Conservation (phyloP, 2,888 invertebrate species). For the Adela reaumurella region DNA sequence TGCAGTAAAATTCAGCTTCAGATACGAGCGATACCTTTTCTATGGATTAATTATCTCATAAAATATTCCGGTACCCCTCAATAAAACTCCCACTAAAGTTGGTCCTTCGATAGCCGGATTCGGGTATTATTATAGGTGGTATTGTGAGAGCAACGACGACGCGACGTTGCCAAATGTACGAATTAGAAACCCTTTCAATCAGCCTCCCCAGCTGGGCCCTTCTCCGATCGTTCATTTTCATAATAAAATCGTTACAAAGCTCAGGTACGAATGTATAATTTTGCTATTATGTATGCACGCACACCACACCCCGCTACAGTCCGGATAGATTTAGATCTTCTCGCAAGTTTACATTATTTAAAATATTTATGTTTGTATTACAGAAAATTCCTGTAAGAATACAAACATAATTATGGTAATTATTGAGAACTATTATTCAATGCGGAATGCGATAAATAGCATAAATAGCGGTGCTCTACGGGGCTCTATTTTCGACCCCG, state of each 20-base stretch:
- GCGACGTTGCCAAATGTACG: conserved; percentile 38
- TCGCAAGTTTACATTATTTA: too few species aligned
- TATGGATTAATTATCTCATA: conserved; percentile 51
- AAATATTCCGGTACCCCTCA: conserved; percentile 40
- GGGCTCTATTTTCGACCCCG: too few species aligned
- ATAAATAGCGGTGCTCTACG: too few species aligned
- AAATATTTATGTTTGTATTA: too few species aligned
- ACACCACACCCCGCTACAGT: too few species aligned
- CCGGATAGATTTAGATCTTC: too few species aligned
- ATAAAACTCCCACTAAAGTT: conserved; percentile 36
- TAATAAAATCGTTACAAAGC: conserved; percentile 54
- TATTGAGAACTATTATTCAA: too few species aligned
- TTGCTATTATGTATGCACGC: not conserved
- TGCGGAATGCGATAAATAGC: too few species aligned
- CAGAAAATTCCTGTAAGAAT: too few species aligned
- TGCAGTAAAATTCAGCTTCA: too few species aligned
- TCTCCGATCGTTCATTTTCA: conserved; percentile 52
- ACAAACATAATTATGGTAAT: too few species aligned
- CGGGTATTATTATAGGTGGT: conserved; percentile 17
- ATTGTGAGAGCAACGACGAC: conserved; percentile 24
- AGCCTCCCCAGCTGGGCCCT: conserved; percentile 11
- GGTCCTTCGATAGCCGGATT: not conserved
- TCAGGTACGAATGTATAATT: not conserved
- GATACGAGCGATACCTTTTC: too few species aligned
- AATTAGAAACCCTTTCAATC: conserved; percentile 55